Percentiles rank a stretch among this genome's conserved stretches.
These are phyloP conservation scores for Gambelia wislizenii DNA, from an alignment of 2,797 vertebrate genomes.

Conservation along the genomic window DNA sequence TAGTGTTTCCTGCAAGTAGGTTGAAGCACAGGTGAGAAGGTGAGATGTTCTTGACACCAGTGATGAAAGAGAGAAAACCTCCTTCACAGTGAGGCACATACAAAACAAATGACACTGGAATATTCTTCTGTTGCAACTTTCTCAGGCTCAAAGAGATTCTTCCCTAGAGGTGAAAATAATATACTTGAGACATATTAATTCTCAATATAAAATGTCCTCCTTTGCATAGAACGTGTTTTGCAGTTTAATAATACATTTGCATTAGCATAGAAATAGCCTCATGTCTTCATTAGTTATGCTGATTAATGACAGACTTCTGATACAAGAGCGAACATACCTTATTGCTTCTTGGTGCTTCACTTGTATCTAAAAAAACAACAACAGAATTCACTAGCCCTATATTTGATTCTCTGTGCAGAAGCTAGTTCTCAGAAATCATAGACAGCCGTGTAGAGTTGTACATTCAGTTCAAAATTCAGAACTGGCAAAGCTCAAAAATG, in stretches of 20 bases:
- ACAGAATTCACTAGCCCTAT: neutral
- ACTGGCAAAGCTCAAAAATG: neutral
- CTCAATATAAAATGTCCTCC: conserved; percentile 22
- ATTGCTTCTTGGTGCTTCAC: conserved; percentile 38
- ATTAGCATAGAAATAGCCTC: conserved; percentile 46
- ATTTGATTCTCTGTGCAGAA: neutral
- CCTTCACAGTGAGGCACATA: neutral
- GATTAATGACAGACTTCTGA: conserved; percentile 47
- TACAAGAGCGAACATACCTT: conserved; percentile 15
- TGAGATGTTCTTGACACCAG: neutral
- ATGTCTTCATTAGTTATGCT: conserved; percentile 53
- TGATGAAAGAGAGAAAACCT: neutral
- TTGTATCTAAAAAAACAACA: neutral
- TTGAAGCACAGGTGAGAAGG: neutral
- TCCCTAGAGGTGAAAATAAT: conserved; percentile 35
- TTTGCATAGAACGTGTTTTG: conserved; percentile 16
- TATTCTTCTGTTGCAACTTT: conserved; percentile 28
- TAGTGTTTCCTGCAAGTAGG: neutral
- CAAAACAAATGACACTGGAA: neutral
- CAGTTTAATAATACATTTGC: conserved; percentile 28
- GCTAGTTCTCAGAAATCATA: neutral
- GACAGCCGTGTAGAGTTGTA: neutral
- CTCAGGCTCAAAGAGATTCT: neutral
- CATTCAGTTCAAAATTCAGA: neutral
- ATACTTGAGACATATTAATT: neutral